These are phyloP conservation scores for Sisyra terminalis DNA, from an alignment of 2,888 invertebrate genomes.

Conservation along the genomic window DNA sequence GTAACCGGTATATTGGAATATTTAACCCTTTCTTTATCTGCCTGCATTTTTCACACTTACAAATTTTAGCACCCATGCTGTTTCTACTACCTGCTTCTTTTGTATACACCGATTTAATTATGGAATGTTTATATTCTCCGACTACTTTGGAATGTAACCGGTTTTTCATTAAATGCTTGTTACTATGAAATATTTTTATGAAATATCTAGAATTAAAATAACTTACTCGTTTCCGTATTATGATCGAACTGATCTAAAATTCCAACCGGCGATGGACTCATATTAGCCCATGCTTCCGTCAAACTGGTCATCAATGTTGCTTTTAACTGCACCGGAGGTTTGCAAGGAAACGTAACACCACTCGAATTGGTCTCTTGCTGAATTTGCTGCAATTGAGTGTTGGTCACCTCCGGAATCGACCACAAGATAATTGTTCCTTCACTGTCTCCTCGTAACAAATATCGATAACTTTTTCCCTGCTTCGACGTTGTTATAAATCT, in stretches of 20 bases:
- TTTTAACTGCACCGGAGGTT: slow-evolving; percentile 33
- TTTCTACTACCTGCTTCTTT: no score
- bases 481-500: slow-evolving; percentile 53
- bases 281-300: slow-evolving; percentile 71
- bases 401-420: slow-evolving; percentile 71
- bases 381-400: slow-evolving; percentile 39
- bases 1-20: no score
- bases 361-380: slow-evolving; percentile 29
- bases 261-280: slow-evolving; percentile 79
- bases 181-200: no score
- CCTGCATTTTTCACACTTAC: no score
- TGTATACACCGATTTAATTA: no score
- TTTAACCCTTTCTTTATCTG: no score
- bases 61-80: no score
- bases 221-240: background rate
- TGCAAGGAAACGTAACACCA: slow-evolving; percentile 12
- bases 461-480: slow-evolving; percentile 45
- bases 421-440: slow-evolving; percentile 80
- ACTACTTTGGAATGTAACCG: no score
- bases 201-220: background rate
- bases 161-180: no score
- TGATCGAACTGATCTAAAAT: slow-evolving; percentile 73
- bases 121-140: no score
- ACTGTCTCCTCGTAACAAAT: slow-evolving; percentile 77
- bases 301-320: slow-evolving; percentile 70